A percentile compares a stretch with the other conserved stretches of the same genome.
phyloP scores from a whole-genome alignment of 2,113 vertebrate genomes.

The Uropsilus gracilis region DNA sequence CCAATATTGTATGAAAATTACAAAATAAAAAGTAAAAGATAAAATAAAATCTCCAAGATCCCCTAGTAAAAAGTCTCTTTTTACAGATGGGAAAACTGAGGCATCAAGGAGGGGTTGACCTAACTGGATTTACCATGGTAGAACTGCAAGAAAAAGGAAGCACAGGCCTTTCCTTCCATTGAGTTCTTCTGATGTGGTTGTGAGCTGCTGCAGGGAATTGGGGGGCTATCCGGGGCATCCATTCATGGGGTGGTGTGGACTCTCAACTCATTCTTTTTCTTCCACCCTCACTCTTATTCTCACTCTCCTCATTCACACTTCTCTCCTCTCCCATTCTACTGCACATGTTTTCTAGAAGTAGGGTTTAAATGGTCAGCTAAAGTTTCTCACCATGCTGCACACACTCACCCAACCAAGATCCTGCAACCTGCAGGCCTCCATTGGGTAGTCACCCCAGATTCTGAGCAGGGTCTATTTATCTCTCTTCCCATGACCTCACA shows the following conservation, averaged over 20 bases:
- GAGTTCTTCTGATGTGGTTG: background rate
- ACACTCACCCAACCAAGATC: background rate
- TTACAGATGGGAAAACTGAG: background rate
- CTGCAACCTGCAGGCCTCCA: background rate
- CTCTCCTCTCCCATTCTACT: background rate
- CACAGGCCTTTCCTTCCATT: rapidly evolving
- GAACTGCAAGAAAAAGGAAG: rapidly evolving
- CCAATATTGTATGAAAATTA: no score
- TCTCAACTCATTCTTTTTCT: background rate
- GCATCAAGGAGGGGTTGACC: no score
- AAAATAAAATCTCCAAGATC: no score
- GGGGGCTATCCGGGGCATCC: rapidly evolving
- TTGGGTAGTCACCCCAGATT: background rate
- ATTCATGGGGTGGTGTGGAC: background rate
- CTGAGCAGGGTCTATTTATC: background rate
- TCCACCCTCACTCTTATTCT: background rate
- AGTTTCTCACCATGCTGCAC: background rate
- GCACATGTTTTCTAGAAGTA: background rate
- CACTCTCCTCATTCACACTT: background rate
- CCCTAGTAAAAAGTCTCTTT: background rate
- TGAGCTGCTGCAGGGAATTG: background rate
- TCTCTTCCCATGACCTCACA: background rate
- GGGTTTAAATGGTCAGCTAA: background rate
- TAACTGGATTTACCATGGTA: background rate
- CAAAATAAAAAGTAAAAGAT: no score